Conservation (phyloP, 2,113 vertebrate genomes). For the Aegotheles bennettii region DNA sequence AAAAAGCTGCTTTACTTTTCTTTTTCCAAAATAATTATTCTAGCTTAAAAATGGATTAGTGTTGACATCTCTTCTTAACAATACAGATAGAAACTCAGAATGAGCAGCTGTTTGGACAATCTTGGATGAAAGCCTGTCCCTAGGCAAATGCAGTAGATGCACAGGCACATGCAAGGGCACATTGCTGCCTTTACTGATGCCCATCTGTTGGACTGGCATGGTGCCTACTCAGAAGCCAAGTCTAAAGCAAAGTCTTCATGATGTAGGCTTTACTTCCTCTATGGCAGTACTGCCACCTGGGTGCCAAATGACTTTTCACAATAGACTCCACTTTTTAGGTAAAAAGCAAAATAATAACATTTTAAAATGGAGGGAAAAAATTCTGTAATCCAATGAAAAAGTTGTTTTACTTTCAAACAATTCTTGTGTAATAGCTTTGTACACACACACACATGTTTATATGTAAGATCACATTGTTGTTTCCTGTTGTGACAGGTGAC, state of each 20-base stretch:
- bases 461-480: neutral
- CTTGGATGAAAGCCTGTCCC: constrained; percentile 51
- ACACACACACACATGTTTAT: neutral
- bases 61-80: constrained; percentile 49
- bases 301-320: neutral
- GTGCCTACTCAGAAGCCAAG: constrained; percentile 12
- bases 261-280: neutral
- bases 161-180: constrained; percentile 1
- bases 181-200: constrained; percentile 22
- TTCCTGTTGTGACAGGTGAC: neutral
- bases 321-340: neutral
- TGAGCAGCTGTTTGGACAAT: constrained; percentile 57
- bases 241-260: neutral
- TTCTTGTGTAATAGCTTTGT: neutral
- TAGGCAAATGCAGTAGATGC: constrained; percentile 36
- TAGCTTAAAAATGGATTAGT: constrained; percentile 46
- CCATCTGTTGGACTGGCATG: constrained; percentile 63
- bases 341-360: neutral
- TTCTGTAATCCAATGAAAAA: neutral
- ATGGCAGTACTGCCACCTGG: constrained; percentile 42
- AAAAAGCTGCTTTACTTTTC: neutral
- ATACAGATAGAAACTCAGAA: constrained; percentile 14
- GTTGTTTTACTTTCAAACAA: neutral
- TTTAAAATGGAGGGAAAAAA: neutral
- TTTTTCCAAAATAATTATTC: constrained; percentile 20